Evolutionary conservation across 2,797 vertebrate genomes (phyloP).

Genomic region (Mus spretus): DNA sequence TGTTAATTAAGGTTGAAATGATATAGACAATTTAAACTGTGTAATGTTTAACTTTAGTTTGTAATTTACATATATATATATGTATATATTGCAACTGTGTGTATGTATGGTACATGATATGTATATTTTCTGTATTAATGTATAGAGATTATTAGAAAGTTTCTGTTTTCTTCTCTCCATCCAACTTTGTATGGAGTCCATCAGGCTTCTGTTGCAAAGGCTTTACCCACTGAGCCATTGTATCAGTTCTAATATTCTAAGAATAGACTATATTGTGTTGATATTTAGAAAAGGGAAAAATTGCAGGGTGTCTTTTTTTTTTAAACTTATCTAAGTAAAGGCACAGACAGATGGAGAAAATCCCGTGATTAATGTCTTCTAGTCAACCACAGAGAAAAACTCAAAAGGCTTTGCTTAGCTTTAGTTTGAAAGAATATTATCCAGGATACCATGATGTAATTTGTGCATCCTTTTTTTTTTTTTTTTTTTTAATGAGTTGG

Average conservation of each 20-base stretch:
- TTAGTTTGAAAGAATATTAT: background rate
- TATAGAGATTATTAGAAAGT: background rate
- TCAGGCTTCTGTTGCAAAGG: background rate
- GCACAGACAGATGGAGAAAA: background rate
- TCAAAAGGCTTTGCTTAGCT: background rate
- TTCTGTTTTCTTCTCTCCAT: background rate
- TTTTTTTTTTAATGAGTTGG: background rate
- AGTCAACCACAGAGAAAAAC: background rate
- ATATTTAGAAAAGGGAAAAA: slow-evolving; percentile 49
- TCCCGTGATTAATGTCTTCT: background rate
- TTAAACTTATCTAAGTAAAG: background rate
- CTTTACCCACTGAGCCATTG: background rate
- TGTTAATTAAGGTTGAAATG: slow-evolving; percentile 32
- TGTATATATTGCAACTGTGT: background rate
- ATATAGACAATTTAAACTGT: background rate
- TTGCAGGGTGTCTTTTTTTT: background rate
- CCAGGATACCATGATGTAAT: fast-evolving
- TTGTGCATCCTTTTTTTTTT: background rate
- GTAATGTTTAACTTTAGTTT: background rate
- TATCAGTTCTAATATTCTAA: background rate
- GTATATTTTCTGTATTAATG: background rate
- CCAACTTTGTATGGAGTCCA: too few relatives aligned
- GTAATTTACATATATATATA: background rate
- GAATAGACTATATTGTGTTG: background rate
- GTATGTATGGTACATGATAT: background rate